These are phyloP conservation scores for Callorhinus ursinus DNA, from an alignment of 2,113 vertebrate species.

Conservation along the genomic window DNA sequence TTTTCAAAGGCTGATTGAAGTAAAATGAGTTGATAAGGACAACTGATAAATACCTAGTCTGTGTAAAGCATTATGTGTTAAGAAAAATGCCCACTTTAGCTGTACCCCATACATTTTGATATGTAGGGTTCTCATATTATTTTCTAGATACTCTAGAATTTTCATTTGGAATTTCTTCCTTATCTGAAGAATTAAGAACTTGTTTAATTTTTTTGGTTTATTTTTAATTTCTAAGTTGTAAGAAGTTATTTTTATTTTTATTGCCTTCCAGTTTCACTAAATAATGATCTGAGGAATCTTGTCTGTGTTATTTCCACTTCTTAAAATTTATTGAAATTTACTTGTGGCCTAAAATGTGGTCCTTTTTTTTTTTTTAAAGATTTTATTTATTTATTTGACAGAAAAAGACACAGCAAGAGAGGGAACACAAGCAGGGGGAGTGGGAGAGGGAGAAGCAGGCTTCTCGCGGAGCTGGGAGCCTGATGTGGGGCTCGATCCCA, in stretches of 20 bases:
- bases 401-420: too few relatives aligned
- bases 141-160: slow-evolving; percentile 39
- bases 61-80: not conserved
- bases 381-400: too few relatives aligned
- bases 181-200: not conserved
- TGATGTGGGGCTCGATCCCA: too few relatives aligned
- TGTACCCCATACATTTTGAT: not conserved
- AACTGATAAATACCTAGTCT: not conserved
- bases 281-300: not conserved
- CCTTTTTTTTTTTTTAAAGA: too few relatives aligned
- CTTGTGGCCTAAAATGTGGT: not conserved
- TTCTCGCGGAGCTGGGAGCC: too few relatives aligned
- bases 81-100: not conserved
- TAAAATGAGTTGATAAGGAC: not conserved
- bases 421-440: too few relatives aligned
- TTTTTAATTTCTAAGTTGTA: slow-evolving; percentile 13
- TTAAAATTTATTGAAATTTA: not conserved
- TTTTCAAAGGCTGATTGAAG: not conserved
- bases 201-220: not conserved
- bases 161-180: not conserved
- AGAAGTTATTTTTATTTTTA: not conserved
- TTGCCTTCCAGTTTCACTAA: not conserved
- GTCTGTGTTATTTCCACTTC: not conserved
- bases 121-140: not conserved
- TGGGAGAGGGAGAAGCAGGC: too few relatives aligned